Conservation (phyloP, 2,888 invertebrate species). For the Campoplex nolae region DNA sequence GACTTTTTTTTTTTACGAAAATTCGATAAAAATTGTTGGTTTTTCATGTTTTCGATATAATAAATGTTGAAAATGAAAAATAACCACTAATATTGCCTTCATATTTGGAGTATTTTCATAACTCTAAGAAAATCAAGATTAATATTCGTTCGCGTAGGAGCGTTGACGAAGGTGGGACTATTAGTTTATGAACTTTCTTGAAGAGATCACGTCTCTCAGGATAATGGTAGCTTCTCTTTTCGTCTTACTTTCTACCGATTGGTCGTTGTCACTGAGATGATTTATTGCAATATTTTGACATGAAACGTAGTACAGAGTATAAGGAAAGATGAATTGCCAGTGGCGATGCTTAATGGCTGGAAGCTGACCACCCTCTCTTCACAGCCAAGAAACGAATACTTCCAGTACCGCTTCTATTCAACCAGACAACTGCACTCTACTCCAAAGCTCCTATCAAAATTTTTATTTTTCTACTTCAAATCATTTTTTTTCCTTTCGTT, state of each 20-base stretch:
- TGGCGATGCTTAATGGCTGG: conserved; percentile 80
- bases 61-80: not conserved
- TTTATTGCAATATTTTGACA: conserved; percentile 84
- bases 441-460: not conserved
- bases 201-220: conserved; percentile 51
- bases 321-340: conserved; percentile 83
- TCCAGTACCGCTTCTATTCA: not conserved
- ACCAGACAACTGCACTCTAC: not conserved
- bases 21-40: not conserved
- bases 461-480: not conserved
- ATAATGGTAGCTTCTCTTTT: conserved; percentile 61
- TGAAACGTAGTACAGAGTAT: conserved; percentile 77
- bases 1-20: not conserved
- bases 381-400: not conserved
- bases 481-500: not conserved
- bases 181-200: conserved; percentile 74
- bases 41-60: not conserved
- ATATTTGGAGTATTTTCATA: not conserved
- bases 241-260: conserved; percentile 65
- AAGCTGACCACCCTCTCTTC: conserved; percentile 78
- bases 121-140: conserved; percentile 79
- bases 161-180: conserved; percentile 71
- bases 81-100: not conserved
- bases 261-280: conserved; percentile 78
- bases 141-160: conserved; percentile 79